Base-by-base conservation (phyloP, 2,113 vertebrate genomes). In the Lynx canadensis region DNA sequence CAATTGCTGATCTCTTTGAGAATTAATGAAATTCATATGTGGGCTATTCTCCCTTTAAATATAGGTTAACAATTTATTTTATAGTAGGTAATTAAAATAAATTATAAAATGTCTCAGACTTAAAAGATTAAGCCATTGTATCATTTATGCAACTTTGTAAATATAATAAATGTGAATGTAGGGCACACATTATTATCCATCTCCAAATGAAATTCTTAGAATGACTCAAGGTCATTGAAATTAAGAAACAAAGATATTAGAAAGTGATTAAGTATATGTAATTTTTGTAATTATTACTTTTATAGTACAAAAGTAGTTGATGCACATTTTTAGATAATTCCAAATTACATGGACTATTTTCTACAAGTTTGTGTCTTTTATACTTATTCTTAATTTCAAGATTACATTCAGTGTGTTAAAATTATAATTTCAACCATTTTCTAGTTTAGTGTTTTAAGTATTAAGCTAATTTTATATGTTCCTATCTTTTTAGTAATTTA, bases 261-360 rank as follows among this genome's bases (percentile, higher is more conserved):
- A 74, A 21, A n/a, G n/a, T 38, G 2, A 87, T 76, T 89, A 73
- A 85, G 31, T 41, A 66, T 4, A 90, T 57, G 7, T 88, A 83
- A 63, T 5, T 48, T 89, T 69, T 92, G 3, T 7, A 78, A 89
- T 73, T 15, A 29, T 92, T 95, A 84, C 14, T 82, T 95, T 66
- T 84, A 84, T 3, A 48, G 74, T 41, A 45, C 2, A 12, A 45
- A 89, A 86, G 31, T 84, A 96, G 55, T 91, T 11, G 87, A 55
- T 55, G 41, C 0, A 68, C n/a, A 96, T 60, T 96, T 76, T 93
- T 91, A 76, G 23, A 76, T 93, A 50, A 89, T 91, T 97, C 13
- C 38, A 95, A 76, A 68, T 57, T 86, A 69, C 13, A 0, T 74
- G 19, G 55, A 65, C 60, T 71, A 66, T 66, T 78, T 81, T 89